Base-by-base conservation (phyloP, 2,888 invertebrate species). In the Spialia ferax region DNA sequence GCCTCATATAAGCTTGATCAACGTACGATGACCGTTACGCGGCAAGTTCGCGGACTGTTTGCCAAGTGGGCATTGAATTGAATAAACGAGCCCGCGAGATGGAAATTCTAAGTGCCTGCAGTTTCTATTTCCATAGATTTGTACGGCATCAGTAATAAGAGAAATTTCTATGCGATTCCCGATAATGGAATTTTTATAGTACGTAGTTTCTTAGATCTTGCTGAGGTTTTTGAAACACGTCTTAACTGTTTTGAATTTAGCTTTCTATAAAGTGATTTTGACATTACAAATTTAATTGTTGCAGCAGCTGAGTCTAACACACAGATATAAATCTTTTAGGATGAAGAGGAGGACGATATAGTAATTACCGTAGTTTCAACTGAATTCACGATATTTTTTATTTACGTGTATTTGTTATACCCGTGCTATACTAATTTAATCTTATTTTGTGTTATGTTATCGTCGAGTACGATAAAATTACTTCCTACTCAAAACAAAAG, bases 41-140 rank as follows among this genome's bases (percentile, higher is more conserved):
- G 48, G 48, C 20, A 48, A 59, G 65, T 65, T 65, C 59, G 65
- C 59, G 59, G 65, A 59, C 65, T 59, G 65, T 65, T 65, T 65
- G 65, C 59, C 59, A 65, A 59, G 65, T 65, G 59, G 57, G 52
- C 50, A 65, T 57, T 65, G 52, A 59, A 52, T 65, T 50, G 65
- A 64, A 63, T 63, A 55, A 64, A 45, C 45, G 45, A 42, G 45
- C 57, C 50, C 48, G 45, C 57, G 48, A 57, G 64, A 64, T 64
- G 64, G 56, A 35, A 64, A 57, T 57, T 56, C 57, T 64, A 57
- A 64, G 64, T 64, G 23, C 52, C 11, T 56, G 63, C 56, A 56
- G 32, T 64, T 64, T 32, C 64, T 64, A 64, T 57, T 64, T 57
- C 64, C 48, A 57, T 57, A 29, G 48, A 57, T 63, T 57, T 57